These are phyloP conservation scores for Anomalospiza imberbis DNA, from an alignment of 2,797 vertebrate species.

Conservation along the genomic window DNA sequence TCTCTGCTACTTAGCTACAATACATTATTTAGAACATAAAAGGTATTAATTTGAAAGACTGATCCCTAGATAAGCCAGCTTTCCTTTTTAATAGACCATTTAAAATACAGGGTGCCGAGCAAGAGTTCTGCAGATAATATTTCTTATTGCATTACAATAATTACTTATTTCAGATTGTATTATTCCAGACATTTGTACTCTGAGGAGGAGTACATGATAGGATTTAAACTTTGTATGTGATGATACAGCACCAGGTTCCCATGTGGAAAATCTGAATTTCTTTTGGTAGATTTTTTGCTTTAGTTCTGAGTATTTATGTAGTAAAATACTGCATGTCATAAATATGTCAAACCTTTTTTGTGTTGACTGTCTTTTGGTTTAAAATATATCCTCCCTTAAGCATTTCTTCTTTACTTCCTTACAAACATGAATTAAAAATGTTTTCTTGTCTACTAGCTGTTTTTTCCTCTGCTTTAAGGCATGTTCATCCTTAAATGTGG, in stretches of 20 bases:
- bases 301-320: background rate
- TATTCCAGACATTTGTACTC: background rate
- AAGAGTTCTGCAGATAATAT: constrained; percentile 22
- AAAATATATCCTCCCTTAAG: background rate
- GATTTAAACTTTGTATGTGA: background rate
- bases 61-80: constrained; percentile 25
- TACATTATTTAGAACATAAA: constrained; percentile 48
- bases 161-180: constrained; percentile 2
- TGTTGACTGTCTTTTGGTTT: background rate
- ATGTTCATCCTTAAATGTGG: background rate
- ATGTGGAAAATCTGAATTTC: background rate
- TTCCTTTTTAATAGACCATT: constrained; percentile 36
- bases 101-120: background rate
- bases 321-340: background rate
- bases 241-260: background rate
- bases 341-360: background rate
- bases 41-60: constrained; percentile 47
- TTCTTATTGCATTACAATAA: constrained; percentile 30
- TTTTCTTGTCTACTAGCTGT: background rate
- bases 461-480: background rate
- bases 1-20: constrained; percentile 13
- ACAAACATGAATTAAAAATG: background rate
- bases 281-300: background rate
- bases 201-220: background rate
- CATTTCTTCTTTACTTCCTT: background rate